These are phyloP conservation scores for Lophura nycthemera DNA, from an alignment of 2,113 vertebrate genomes.

Conservation along the genomic window DNA sequence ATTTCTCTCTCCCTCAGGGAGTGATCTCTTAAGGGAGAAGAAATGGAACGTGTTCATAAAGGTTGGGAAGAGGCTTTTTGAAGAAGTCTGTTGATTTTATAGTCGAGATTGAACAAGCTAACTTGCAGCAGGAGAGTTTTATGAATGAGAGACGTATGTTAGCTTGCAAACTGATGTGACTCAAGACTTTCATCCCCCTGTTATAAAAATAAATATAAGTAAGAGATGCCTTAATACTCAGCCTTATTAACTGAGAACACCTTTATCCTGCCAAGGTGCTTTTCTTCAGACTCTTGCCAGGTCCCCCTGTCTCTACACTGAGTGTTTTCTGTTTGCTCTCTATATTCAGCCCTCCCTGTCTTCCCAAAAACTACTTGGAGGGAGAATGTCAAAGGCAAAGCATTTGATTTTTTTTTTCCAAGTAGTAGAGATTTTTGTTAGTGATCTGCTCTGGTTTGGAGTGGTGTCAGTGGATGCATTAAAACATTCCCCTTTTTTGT, in stretches of 20 bases:
- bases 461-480: constrained; percentile 49
- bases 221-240: neutral
- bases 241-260: neutral
- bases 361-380: neutral
- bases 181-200: neutral
- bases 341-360: neutral
- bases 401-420: constrained; percentile 32
- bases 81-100: neutral
- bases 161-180: neutral
- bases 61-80: neutral
- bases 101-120: neutral
- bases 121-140: neutral
- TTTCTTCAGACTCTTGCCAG: neutral
- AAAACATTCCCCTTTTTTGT: constrained; percentile 65
- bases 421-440: constrained; percentile 1
- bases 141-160: neutral
- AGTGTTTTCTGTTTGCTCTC: constrained; percentile 10
- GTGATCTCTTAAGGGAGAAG: neutral
- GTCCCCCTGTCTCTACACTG: neutral
- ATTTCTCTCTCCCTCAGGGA: neutral
- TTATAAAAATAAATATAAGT: neutral
- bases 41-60: neutral
- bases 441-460: constrained; percentile 53
- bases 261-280: neutral
- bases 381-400: constrained; percentile 36